Evolutionary conservation across 1,140 invertebrate species (phyloP).

Genomic region (Eubasilissa regina): DNA sequence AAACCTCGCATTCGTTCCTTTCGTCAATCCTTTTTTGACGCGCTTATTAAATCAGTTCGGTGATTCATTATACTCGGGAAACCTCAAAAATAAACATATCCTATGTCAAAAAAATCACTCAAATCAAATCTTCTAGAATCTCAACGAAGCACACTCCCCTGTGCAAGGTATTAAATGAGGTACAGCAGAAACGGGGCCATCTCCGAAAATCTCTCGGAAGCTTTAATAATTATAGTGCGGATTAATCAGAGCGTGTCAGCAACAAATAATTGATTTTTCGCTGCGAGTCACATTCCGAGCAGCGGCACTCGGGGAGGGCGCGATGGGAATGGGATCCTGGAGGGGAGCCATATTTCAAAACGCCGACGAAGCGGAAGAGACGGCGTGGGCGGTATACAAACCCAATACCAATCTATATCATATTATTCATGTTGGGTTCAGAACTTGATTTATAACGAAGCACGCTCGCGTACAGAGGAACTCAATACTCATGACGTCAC

Average conservation of each 20-base stretch:
- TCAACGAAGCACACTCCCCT: too few relatives aligned
- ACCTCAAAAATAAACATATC: too few relatives aligned
- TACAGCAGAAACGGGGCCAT: neutral
- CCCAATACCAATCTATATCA: neutral
- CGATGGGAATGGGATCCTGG: neutral
- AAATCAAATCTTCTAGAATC: too few relatives aligned
- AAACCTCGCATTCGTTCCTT: too few relatives aligned
- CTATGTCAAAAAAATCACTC: too few relatives aligned
- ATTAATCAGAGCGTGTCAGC: conserved; percentile 12
- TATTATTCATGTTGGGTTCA: too few relatives aligned
- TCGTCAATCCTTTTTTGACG: too few relatives aligned
- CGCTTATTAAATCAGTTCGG: too few relatives aligned
- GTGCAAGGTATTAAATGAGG: neutral
- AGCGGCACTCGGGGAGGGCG: neutral
- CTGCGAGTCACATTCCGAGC: conserved; percentile 17
- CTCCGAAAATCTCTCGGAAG: neutral
- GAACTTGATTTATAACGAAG: too few relatives aligned
- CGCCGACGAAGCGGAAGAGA: neutral
- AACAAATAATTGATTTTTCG: conserved; percentile 31
- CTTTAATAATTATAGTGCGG: conserved; percentile 11
- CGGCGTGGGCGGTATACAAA: neutral
- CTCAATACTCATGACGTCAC: too few relatives aligned
- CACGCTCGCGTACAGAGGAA: too few relatives aligned
- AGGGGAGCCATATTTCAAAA: neutral
- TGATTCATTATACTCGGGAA: too few relatives aligned